Percentiles rank a stretch among this genome's conserved stretches.
These are phyloP conservation scores for Sarotherodon lohbergeri DNA, from an alignment of 2,113 vertebrate species.

Conservation along the genomic window DNA sequence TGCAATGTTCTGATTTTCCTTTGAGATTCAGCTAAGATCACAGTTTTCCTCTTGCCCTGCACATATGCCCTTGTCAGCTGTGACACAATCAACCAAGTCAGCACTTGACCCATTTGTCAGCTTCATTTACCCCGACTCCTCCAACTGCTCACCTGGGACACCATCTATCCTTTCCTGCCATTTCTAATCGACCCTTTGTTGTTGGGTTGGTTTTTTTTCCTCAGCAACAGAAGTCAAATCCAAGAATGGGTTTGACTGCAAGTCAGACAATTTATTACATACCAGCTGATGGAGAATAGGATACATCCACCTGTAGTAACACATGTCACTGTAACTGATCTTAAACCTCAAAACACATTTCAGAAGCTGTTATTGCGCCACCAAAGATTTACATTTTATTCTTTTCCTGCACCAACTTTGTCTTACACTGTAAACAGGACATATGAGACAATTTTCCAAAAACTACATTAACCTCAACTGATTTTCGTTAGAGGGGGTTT, in stretches of 20 bases:
- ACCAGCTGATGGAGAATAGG: background rate
- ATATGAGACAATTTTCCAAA: background rate
- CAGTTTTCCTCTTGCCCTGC: background rate
- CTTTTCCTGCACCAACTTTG: background rate
- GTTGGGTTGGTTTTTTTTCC: background rate
- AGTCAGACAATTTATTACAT: slow-evolving; percentile 3
- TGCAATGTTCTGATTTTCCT: background rate
- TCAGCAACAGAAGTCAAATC: background rate
- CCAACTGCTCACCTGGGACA: slow-evolving; percentile 19
- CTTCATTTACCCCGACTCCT: slow-evolving; percentile 24
- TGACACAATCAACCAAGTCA: slow-evolving; percentile 31
- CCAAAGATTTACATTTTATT: background rate
- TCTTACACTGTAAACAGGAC: background rate
- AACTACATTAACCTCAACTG: background rate
- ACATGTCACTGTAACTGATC: background rate
- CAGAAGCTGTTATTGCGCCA: background rate
- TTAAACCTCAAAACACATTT: background rate
- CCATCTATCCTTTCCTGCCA: slow-evolving; percentile 9
- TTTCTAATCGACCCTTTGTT: slow-evolving; percentile 7
- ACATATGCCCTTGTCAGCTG: background rate
- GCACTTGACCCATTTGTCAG: slow-evolving; percentile 25
- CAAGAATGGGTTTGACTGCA: slow-evolving; percentile 1
- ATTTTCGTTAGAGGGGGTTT: background rate
- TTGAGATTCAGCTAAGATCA: background rate
- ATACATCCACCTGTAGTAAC: background rate